Evolutionary conservation across 2,113 vertebrate species (phyloP), one percentile per base, ranked within the genome.

Genomic region (Trochalopteron elliotii): DNA sequence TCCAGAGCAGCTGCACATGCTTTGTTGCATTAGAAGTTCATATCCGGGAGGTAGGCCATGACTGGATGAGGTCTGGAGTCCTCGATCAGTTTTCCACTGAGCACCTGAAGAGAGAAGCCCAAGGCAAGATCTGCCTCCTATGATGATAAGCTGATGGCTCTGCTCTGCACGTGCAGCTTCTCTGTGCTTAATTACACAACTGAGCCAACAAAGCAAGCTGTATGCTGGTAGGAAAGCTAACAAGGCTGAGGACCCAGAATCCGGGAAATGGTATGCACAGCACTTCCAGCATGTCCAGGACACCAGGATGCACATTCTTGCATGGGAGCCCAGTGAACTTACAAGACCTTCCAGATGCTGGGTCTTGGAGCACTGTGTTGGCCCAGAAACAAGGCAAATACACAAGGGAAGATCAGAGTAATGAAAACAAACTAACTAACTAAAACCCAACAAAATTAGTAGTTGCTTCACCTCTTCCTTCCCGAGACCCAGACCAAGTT

Each of bases 251-350:
- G 9, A 8, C 35, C 30, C 0, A 0, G 21, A 47, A 75, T 63
- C 50, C 4, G 0, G 82, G 85, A 94, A 75, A 39, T 5, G 4
- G 50, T 63, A 50, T 44, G 59, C 39, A 23, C 63, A 82, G 59
- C 59, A 33, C 70, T 91, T 91, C 63, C 84, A 95, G 77, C 1
- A 1, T 78, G 64, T 92, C 52, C 89, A 85, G 82, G 59, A 93
- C 85, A 86, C 50, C 24, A 31, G 45, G 47, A 80, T 83, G 70
- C 84, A 78, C 82, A 83, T 95, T 95, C 85, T 88, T 95, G 79
- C 75, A 86, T 90, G 88, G 68, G 90, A 95, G 95, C 64, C 83
- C 92, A 68, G 64, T 93, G 82, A 95, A 88, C 90, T 94, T 76
- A 52, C 17, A 63, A 52, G 92, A 92, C 88, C 90, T 97, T 92